phyloP scores from a whole-genome alignment of 2,888 invertebrate species.

The Malthinus seriepunctatus region DNA sequence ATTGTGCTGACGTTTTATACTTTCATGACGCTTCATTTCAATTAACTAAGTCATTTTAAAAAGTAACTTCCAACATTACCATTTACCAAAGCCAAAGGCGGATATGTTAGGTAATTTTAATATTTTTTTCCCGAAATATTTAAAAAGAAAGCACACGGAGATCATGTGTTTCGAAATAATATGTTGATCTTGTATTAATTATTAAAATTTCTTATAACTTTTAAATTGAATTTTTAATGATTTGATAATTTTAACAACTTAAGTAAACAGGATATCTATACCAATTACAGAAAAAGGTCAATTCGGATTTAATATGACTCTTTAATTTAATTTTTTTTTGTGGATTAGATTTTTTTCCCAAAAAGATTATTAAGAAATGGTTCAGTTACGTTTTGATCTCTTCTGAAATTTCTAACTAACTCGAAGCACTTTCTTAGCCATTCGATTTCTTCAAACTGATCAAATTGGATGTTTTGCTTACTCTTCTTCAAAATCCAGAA shows the following conservation, averaged over 20 bases:
- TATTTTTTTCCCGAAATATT: no score
- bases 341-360: background rate
- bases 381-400: no score
- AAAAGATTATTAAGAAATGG: no score
- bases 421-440: no score
- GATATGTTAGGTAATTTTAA: no score
- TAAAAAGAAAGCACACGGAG: no score
- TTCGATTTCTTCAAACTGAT: no score
- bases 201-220: background rate
- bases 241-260: background rate
- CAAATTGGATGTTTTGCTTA: no score
- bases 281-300: conserved; percentile 3
- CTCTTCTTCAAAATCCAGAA: no score
- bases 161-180: no score
- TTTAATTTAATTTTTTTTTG: background rate
- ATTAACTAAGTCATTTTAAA: background rate
- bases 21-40: background rate
- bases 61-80: background rate
- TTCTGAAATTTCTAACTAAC: no score
- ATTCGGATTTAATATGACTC: background rate
- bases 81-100: background rate
- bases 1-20: background rate
- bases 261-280: conserved; percentile 4
- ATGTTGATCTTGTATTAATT: background rate
- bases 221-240: conserved; percentile 1